Base-by-base conservation (phyloP, 2,113 vertebrate species). In the Cricetomys ansorgei region DNA sequence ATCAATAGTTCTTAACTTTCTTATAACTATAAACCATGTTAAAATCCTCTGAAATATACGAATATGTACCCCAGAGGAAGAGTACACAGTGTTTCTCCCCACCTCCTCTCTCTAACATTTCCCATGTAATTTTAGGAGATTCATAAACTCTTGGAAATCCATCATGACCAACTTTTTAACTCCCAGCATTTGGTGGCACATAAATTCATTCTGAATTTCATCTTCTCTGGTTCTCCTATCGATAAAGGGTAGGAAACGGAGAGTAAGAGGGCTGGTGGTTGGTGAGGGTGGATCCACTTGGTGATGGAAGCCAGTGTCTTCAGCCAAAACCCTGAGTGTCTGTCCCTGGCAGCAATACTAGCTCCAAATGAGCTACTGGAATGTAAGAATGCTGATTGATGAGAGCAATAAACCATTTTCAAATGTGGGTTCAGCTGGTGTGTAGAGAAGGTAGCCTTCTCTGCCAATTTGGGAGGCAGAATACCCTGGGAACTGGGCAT, bases 331-430 rank as follows among this genome's bases (percentile, higher is more conserved):
- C 73, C 85, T 17, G 34, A 96, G 88, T 65, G 45, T 59, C 53
- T 92, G 77, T 45, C 40, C 27, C 96, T 95, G 96, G 97, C 95
- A 97, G 53, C 40, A 91, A 10, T 0, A 7, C 50, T 67, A 93
- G 50, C 73, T 95, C 92, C 94, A 92, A 75, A 93, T 0, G 85
- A 94, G 76, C 73, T 94, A 65, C 83, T 96, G 97, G 92, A 95
- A 96, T 86, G 83, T 89, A 80, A 91, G 95, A 96, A 93, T 37
- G 21, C 83, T 96, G 97, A 97, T 97, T 97, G 96, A 97, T 98
- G 97, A 96, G 64, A 89, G 92, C 75, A 79, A 75, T 97, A 96
- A 96, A 85, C 69, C 75, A 62, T 55, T 80, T 96, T 97, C 95
- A 95, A 94, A 40, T 88, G 19, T 62, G 64, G 77, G 37, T 65